Evolutionary conservation across 2,797 vertebrate species (phyloP).

Genomic region (Sebastiscus albofasciatus): DNA sequence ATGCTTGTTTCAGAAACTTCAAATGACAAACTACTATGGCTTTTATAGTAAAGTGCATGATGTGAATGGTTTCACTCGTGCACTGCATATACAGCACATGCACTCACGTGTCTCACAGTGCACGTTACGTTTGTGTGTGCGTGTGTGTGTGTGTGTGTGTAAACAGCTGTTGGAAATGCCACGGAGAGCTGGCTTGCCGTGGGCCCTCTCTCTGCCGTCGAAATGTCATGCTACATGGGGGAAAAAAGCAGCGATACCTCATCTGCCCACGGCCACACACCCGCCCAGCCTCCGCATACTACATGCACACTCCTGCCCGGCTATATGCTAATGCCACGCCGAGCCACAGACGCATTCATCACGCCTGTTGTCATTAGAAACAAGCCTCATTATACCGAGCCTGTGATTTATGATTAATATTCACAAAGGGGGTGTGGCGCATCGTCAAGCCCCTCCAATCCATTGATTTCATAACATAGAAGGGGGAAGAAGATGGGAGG

Average conservation of each 20-base stretch:
- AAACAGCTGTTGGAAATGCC: slow-evolving; percentile 75
- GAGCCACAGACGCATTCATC: slow-evolving; percentile 71
- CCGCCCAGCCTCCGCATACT: background rate
- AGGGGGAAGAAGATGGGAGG: background rate
- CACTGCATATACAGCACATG: background rate
- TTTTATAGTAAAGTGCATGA: slow-evolving; percentile 19
- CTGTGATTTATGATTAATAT: slow-evolving; percentile 76
- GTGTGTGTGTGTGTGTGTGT: slow-evolving; percentile 41
- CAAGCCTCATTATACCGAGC: slow-evolving; percentile 68
- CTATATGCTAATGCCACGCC: slow-evolving; percentile 53
- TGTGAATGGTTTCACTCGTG: slow-evolving; percentile 10
- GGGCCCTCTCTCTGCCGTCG: slow-evolving; percentile 61
- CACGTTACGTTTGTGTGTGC: slow-evolving; percentile 10
- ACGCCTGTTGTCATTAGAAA: slow-evolving; percentile 71
- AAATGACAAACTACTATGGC: background rate
- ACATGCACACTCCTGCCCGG: slow-evolving; percentile 22
- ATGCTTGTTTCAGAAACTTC: no score
- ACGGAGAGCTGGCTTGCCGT: slow-evolving; percentile 56
- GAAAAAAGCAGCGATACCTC: slow-evolving; percentile 42
- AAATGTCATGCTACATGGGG: slow-evolving; percentile 71
- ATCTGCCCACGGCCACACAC: slow-evolving; percentile 28
- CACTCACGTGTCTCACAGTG: slow-evolving; percentile 2
- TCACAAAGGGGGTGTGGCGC: slow-evolving; percentile 61
- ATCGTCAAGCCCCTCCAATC: slow-evolving; percentile 62
- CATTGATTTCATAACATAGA: slow-evolving; percentile 55